Conservation (phyloP, 1,140 invertebrate species). For the Teleogryllus occipitalis region DNA sequence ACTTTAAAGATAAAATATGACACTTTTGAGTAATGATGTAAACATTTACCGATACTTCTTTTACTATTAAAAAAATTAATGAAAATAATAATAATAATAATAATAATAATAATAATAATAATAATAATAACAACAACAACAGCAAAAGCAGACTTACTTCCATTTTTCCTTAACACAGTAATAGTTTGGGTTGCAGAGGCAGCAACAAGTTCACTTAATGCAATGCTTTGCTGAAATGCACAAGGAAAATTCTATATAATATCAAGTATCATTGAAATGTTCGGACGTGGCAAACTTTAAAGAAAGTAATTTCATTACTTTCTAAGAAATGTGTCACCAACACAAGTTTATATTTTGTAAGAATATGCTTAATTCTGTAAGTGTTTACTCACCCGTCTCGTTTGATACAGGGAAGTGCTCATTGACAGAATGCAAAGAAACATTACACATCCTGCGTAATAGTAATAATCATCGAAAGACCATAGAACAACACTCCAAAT, state of each 20-base stretch:
- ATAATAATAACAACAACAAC: too few species aligned
- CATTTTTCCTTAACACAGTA: constrained; percentile 9
- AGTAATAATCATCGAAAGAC: constrained; percentile 72
- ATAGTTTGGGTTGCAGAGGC: background rate
- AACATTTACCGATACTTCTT: too few species aligned
- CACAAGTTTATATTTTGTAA: background rate
- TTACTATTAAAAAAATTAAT: too few species aligned
- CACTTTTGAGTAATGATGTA: too few species aligned
- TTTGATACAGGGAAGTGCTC: constrained; percentile 71
- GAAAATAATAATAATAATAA: too few species aligned
- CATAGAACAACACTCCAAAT: constrained; percentile 74
- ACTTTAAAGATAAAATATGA: too few species aligned
- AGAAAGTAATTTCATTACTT: background rate
- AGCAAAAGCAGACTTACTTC: background rate
- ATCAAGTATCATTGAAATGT: background rate
- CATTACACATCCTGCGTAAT: constrained; percentile 79
- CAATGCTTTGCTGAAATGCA: constrained; percentile 17
- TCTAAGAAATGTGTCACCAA: background rate
- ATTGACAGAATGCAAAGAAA: constrained; percentile 82
- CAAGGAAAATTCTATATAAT: background rate
- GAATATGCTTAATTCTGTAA: background rate
- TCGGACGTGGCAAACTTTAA: background rate
- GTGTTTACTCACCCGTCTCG: constrained; percentile 56
- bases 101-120: too few species aligned
- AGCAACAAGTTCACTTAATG: constrained; percentile 13